Conservation (phyloP, 92 coral and sea anemone species). For the Galaxea fascicularis region DNA sequence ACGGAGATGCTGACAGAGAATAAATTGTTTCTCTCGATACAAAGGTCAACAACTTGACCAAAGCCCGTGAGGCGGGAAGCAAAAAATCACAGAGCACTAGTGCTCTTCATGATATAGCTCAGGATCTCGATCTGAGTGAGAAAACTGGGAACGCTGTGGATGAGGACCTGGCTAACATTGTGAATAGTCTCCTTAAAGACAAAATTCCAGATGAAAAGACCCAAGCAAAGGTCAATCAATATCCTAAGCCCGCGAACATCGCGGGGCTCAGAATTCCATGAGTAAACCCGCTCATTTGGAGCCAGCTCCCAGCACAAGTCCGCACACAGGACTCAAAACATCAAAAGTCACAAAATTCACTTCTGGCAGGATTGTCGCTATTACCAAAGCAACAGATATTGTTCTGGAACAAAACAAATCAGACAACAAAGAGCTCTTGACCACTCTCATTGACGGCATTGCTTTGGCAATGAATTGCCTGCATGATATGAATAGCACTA, state of each 20-base stretch:
- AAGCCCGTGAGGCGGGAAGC: slow-evolving; percentile 56
- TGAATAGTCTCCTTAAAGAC: slow-evolving; percentile 19
- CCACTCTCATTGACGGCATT: background rate
- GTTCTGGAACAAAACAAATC: slow-evolving; percentile 8
- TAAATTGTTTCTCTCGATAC: slow-evolving; percentile 23
- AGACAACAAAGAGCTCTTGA: slow-evolving; percentile 19
- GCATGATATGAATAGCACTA: slow-evolving; percentile 15
- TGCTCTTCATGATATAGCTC: slow-evolving; percentile 43
- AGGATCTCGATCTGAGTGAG: slow-evolving; percentile 33
- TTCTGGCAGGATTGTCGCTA: slow-evolving; percentile 31
- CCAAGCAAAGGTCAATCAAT: slow-evolving; percentile 56
- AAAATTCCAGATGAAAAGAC: slow-evolving; percentile 48
- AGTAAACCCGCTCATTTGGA: slow-evolving; percentile 78
- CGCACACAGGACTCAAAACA: slow-evolving; percentile 65
- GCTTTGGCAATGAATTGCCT: slow-evolving; percentile 10
- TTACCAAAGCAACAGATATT: slow-evolving; percentile 43
- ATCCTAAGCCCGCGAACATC: slow-evolving; percentile 63
- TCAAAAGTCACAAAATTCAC: slow-evolving; percentile 58
- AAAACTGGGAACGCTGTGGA: slow-evolving; percentile 23
- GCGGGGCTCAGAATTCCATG: slow-evolving; percentile 57
- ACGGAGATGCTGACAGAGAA: slow-evolving; percentile 37
- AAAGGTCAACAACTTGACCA: slow-evolving; percentile 16
- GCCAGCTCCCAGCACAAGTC: slow-evolving; percentile 53
- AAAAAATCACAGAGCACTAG: slow-evolving; percentile 38
- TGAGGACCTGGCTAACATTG: slow-evolving; percentile 22